Evolutionary conservation across 2,113 vertebrate species (phyloP), one percentile per base, ranked within the genome.

Genomic region (Sinocyclocheilus anophthalmus): DNA sequence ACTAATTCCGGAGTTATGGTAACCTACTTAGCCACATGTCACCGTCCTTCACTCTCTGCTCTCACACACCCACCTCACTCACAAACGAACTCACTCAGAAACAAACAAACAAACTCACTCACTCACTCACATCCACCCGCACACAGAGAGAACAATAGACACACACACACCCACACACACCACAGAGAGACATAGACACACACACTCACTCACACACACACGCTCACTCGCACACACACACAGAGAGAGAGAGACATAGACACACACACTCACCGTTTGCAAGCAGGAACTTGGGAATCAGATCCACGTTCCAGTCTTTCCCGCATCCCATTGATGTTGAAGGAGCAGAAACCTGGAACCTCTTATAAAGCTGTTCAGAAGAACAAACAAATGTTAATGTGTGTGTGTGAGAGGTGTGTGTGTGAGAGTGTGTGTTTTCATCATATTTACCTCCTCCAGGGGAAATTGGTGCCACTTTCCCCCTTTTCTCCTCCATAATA

Each of bases 231-330:
- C 11, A 18, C 20, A 18, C 0, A 9, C 30, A 65, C 53, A 90
- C n/a, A 63, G 3, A 45, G 1, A 42, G 39, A 42, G 6, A 42
- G 6, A 39, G 4, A 39, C 18, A n/a, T n/a, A 24, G 45, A 76
- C n/a, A 14, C n/a, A 50, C 6, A 8, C 45, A 14, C 45, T 91
- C 85, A 95, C 95, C 93, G 12, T 90, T 92, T n/a, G 92, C 90
- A 26, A 95, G 90, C 53, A 95, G 92, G 24, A 95, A 95, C 89
- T 96, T 96, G 24, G 95, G 95, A 61, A 95, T 89, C 6, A 96
- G 94, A 85, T 96, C 94, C 13, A 96, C 85, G 1, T 94, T 96
- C 95, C 95, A 96, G 59, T 96, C 94, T 88, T 94, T 94, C 30
- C 94, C 50, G 14, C 53, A 55, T 18, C 53, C 53, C 16, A 55